Evolutionary conservation across 1,140 invertebrate species (phyloP), one percentile per base, ranked within the genome.

Genomic region (Propsilocerus akamusi): DNA sequence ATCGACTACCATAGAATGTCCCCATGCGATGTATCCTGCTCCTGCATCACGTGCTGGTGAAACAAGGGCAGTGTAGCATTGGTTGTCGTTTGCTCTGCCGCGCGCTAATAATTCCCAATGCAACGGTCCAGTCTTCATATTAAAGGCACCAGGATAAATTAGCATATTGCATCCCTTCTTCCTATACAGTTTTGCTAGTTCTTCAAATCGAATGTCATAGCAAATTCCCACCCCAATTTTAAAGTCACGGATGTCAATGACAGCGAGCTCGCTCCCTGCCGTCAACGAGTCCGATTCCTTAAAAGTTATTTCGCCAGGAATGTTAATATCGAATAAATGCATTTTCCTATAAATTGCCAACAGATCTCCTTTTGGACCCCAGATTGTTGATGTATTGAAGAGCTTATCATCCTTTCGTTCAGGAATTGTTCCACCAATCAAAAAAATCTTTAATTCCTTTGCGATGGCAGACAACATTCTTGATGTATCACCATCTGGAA

Each of bases 251-350:
- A 81, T 76, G 17, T 85, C 69, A 60, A 97, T 86, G 0, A 69
- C 81, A 0, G 79, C 82, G 17, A 94, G 69, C 1, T 75, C 62
- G 58, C 85, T 72, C 3, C 93, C 94, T 2, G 85, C 67, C 49
- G 72, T 75, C 1, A 97, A 62, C 1, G 80, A 78, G 54, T 92
- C 83, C 0, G 91, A 95, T 63, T 97, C 93, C 60, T 88, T 83
- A 58, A 97, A 95, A n/a, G 77, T 81, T 28, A 96, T 89, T 65
- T 88, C 87, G 22, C 81, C 86, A 47, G 89, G 88, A 49, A 97
- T 83, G 59, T 96, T 85, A 60, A 97, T 95, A 67, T 97, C 92
- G 67, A 97, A 97, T 25, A 97, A 72, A 70, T 97, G 94, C 59
- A 94, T 72, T 83, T 89, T 89, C 53, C 83, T 72, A 58, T 85